These are phyloP conservation scores for Morpho achilles DNA, from an alignment of 2,888 invertebrate species.

Conservation along the genomic window DNA sequence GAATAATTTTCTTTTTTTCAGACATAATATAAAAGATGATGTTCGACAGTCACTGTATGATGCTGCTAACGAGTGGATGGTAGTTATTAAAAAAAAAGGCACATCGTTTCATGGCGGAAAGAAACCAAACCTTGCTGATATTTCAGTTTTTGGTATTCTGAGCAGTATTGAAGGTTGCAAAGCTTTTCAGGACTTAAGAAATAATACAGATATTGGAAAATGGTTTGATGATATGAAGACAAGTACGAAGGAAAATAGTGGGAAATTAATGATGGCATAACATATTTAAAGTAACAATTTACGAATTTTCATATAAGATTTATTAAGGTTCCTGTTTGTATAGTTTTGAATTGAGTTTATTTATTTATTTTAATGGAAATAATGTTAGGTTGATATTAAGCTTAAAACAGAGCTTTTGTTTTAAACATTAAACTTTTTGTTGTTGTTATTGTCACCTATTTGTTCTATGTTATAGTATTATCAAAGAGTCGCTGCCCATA, in stretches of 20 bases:
- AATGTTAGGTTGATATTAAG: neutral
- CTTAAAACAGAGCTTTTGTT: neutral
- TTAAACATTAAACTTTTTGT: no score
- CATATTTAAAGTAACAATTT: neutral
- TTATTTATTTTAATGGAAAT: neutral
- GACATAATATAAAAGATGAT: constrained; percentile 91
- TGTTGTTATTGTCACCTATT: no score
- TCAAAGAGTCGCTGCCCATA: no score
- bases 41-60: constrained; percentile 94
- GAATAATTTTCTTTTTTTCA: constrained; percentile 42
- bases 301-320: neutral
- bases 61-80: constrained; percentile 89
- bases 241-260: constrained; percentile 79
- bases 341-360: constrained; percentile 1
- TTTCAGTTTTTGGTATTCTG: constrained; percentile 93
- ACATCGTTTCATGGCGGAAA: constrained; percentile 91
- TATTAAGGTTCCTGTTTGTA: neutral
- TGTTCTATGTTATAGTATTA: no score
- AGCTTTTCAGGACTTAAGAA: constrained; percentile 90
- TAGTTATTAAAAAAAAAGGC: constrained; percentile 83
- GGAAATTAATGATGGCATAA: constrained; percentile 51
- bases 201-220: constrained; percentile 84
- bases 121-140: constrained; percentile 93
- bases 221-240: constrained; percentile 90
- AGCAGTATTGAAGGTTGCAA: constrained; percentile 95